These are phyloP conservation scores for Balaeniceps rex DNA, from an alignment of 2,113 vertebrate species.

Conservation along the genomic window DNA sequence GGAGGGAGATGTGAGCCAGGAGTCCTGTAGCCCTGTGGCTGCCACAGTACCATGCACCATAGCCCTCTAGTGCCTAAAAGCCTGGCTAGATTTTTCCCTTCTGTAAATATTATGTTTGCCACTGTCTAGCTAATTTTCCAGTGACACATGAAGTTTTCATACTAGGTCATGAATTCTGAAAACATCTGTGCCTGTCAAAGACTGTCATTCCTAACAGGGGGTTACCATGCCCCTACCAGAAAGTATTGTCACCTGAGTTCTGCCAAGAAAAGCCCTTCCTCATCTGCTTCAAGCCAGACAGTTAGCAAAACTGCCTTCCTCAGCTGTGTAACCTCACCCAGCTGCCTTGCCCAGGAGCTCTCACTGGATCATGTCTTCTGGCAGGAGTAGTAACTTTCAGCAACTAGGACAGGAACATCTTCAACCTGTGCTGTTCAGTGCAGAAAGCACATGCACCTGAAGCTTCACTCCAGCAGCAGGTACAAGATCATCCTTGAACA, in stretches of 20 bases:
- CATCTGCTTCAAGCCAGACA: neutral
- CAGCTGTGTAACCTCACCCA: neutral
- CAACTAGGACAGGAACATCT: neutral
- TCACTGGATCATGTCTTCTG: neutral
- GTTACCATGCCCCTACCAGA: slow-evolving; percentile 5
- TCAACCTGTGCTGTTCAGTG: neutral
- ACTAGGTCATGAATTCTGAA: neutral
- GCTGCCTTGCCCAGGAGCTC: neutral
- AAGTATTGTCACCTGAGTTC: neutral
- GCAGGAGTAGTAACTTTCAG: neutral
- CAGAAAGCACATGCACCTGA: neutral
- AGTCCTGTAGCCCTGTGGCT: neutral
- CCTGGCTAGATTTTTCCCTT: neutral
- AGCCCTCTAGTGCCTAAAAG: neutral
- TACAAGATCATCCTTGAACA: neutral
- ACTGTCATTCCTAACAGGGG: neutral
- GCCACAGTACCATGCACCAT: neutral
- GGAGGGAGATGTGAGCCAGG: neutral
- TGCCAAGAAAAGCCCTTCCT: slow-evolving; percentile 20
- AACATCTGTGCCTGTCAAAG: slow-evolving; percentile 39
- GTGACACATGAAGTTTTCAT: neutral
- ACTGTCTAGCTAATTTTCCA: slow-evolving; percentile 6
- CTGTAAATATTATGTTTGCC: neutral
- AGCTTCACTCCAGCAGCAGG: neutral
- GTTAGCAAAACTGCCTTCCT: neutral